phyloP scores from a whole-genome alignment of 2,797 vertebrate genomes.

The Gambelia wislizenii region DNA sequence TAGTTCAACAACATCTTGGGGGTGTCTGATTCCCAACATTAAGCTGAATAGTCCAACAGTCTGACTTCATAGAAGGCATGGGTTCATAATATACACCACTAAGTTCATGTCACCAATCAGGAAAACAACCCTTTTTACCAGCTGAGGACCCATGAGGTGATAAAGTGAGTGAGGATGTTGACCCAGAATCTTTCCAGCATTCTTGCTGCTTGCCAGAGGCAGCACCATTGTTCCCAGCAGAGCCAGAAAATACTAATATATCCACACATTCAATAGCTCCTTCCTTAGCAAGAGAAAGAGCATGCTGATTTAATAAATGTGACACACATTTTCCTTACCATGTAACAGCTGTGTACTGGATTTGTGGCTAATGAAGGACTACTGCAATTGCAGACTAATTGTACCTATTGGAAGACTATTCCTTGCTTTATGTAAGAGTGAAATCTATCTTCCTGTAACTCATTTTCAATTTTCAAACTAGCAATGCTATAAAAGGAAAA shows the following conservation, averaged over 20 bases:
- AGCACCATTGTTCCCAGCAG: neutral
- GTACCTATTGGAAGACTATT: neutral
- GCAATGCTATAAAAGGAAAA: neutral
- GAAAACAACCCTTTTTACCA: neutral
- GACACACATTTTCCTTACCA: neutral
- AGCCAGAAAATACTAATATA: neutral
- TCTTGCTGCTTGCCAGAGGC: neutral
- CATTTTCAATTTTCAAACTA: neutral
- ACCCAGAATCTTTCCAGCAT: neutral
- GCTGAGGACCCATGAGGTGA: neutral
- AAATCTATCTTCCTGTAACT: neutral
- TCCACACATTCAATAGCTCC: neutral
- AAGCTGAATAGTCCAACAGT: neutral
- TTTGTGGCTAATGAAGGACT: neutral
- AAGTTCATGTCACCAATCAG: neutral
- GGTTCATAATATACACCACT: neutral
- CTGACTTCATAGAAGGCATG: neutral
- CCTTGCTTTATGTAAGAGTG: neutral
- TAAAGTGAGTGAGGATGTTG: neutral
- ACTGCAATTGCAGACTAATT: neutral
- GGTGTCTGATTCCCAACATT: neutral
- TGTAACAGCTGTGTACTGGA: neutral
- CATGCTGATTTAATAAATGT: neutral
- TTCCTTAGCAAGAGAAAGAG: neutral
- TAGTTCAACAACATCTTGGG: too few species aligned